Evolutionary conservation across 1,140 invertebrate species (phyloP), one percentile per base, ranked within the genome.

Genomic region (Caenorhabditis latens): DNA sequence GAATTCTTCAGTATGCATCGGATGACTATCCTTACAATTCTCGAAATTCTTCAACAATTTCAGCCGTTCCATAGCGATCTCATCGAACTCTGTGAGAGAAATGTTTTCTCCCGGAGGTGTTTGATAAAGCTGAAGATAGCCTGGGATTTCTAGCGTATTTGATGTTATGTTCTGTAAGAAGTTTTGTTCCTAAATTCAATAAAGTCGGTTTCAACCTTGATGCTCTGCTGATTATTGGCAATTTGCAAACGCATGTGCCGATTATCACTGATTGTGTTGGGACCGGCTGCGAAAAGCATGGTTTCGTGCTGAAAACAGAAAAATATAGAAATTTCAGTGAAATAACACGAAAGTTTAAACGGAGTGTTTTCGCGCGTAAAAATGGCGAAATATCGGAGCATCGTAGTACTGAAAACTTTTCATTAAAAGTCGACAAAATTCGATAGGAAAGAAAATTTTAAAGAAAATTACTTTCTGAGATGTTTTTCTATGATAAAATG

Each of bases 51-150:
- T 94, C 48, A 97, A 93, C 50, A 96, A 94, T 94, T 96, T 95
- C 50, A 98, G 92, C 90, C 97, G 95, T 91, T 97, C 96, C 43
- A 96, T 92, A 13, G 96, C 96, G 89, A 96, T 94, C 82, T 96
- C 95, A 94, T 98, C 96, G 94, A 98, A 97, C 92, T 97, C 96
- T 86, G 95, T 93, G 32, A 98, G 93, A 84, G 95, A 94, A 85
- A 98, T 95, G 83, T 95, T 94, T 87, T 95, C 94, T 61, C 90
- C 93, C n/a, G 97, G 97, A 55, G 96, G 95, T n/a, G 94, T 90
- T 90, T 94, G 94, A 92, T 97, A 98, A 90, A 98, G 46, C 14
- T 57, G 61, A 46, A 88, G 87, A 43, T 86, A 61, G 8, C 43
- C 55, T 11, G 58, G 83, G n/a, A 50, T 46, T n/a, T 63, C 83